Evolutionary conservation across 1,140 invertebrate species (phyloP).

Genomic region (Ectropis grisescens): DNA sequence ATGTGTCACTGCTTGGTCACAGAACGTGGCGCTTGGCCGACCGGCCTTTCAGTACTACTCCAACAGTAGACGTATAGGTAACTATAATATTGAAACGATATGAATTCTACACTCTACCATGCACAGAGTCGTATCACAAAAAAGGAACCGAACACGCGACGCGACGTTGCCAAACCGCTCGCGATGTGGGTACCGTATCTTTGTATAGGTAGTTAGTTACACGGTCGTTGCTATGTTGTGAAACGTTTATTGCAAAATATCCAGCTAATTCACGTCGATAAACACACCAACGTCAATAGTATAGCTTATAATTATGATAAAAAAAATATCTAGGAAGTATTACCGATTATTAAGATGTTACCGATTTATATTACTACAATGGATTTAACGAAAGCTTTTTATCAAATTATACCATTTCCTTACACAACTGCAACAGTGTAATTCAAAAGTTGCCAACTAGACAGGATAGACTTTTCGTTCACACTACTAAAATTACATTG

Average conservation of each 20-base stretch:
- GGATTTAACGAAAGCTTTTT: too few species aligned
- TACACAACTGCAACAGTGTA: too few species aligned
- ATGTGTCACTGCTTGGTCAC: constrained; percentile 43
- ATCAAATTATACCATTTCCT: too few species aligned
- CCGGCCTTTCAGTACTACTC: constrained; percentile 24
- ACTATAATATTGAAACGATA: constrained; percentile 25
- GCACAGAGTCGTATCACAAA: constrained; percentile 23
- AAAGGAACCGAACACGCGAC: background rate
- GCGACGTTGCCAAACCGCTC: constrained; percentile 48
- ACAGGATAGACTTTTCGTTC: too few species aligned
- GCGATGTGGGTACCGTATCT: constrained; percentile 22
- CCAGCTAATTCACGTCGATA: too few species aligned
- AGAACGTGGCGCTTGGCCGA: constrained; percentile 19
- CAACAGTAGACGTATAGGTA: constrained; percentile 33
- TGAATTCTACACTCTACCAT: constrained; percentile 27
- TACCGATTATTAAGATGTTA: too few species aligned
- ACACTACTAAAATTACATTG: too few species aligned
- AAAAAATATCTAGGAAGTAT: too few species aligned
- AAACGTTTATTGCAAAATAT: constrained; percentile 17
- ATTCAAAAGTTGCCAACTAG: too few species aligned
- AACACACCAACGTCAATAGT: too few species aligned
- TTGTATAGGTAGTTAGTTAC: constrained; percentile 14
- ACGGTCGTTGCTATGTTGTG: constrained; percentile 14
- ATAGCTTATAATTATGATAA: too few species aligned
- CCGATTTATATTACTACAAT: too few species aligned